Conservation (phyloP, 2,888 invertebrate species). For the Abscondita cerata region DNA sequence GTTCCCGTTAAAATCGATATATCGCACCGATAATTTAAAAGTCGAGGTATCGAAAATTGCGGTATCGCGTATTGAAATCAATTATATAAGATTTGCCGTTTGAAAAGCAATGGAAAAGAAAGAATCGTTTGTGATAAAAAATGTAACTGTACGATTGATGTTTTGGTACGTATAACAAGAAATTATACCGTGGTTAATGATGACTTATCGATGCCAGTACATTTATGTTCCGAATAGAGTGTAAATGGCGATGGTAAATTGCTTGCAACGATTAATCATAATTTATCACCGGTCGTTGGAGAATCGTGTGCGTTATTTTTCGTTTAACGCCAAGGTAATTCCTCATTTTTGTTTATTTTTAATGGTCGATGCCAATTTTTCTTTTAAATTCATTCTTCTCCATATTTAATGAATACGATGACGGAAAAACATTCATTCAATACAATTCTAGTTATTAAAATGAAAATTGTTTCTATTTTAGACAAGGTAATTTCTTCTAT, state of each 20-base stretch:
- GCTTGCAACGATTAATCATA: conserved; percentile 44
- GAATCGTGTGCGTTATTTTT: conserved; percentile 24
- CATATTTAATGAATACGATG: too few relatives aligned
- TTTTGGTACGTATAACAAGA: conserved; percentile 17
- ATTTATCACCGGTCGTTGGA: conserved; percentile 41
- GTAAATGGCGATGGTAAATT: conserved; percentile 45
- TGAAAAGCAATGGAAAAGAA: neutral
- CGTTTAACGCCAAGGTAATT: conserved; percentile 9
- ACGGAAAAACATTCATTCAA: too few relatives aligned
- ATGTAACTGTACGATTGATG: neutral
- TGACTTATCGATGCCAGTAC: conserved; percentile 28
- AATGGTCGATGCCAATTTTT: conserved; percentile 1
- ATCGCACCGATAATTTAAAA: neutral
- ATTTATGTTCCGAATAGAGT: conserved; percentile 42
- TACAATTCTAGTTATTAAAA: too few relatives aligned
- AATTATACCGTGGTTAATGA: conserved; percentile 31
- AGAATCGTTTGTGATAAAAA: neutral
- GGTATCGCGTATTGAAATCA: too few relatives aligned
- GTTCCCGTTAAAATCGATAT: conserved; percentile 10
- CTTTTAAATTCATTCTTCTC: too few relatives aligned
- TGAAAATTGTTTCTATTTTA: too few relatives aligned
- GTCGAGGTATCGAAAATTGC: too few relatives aligned
- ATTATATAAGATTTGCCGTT: too few relatives aligned
- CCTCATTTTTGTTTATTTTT: conserved; percentile 14
- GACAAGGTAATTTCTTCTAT: too few relatives aligned